Evolutionary conservation across 1,140 invertebrate genomes (phyloP).

Genomic region (Trachymyrmex septentrionalis): DNA sequence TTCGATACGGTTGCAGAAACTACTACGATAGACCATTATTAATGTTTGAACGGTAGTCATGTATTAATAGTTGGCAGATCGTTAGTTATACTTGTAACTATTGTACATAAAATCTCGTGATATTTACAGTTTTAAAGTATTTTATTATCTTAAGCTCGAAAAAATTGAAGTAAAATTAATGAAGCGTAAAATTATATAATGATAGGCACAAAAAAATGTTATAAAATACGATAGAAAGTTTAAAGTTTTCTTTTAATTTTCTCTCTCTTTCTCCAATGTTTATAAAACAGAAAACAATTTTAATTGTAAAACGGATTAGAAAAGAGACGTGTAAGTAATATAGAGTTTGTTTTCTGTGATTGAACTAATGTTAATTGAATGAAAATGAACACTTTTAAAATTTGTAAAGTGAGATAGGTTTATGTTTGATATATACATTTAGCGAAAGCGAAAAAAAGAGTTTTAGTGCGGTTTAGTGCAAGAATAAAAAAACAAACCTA

Average conservation of each 20-base stretch:
- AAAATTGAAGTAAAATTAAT: conserved; percentile 11
- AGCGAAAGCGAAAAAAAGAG: too few relatives aligned
- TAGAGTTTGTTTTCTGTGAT: too few relatives aligned
- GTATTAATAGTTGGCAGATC: not conserved
- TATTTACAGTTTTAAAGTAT: not conserved
- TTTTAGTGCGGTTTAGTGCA: too few relatives aligned
- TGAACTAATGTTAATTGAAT: too few relatives aligned
- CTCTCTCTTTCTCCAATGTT: not conserved
- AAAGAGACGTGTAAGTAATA: not conserved
- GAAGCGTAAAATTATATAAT: conserved; percentile 4
- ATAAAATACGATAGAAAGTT: conserved; percentile 1
- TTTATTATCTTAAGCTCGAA: not conserved
- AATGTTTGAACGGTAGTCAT: not conserved
- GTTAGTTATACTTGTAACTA: not conserved
- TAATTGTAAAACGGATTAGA: not conserved
- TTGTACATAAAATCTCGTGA: not conserved
- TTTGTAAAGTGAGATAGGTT: too few relatives aligned
- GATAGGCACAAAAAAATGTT: not conserved
- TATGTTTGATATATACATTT: too few relatives aligned
- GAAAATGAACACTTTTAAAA: too few relatives aligned
- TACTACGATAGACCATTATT: conserved; percentile 19
- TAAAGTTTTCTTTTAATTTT: not conserved
- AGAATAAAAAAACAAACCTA: too few relatives aligned
- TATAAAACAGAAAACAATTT: not conserved
- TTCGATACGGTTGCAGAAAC: not conserved